Percentiles rank a stretch among this genome's conserved stretches.
Conservation (phyloP, 2,113 vertebrate genomes). For the Bujurquina vittata region DNA sequence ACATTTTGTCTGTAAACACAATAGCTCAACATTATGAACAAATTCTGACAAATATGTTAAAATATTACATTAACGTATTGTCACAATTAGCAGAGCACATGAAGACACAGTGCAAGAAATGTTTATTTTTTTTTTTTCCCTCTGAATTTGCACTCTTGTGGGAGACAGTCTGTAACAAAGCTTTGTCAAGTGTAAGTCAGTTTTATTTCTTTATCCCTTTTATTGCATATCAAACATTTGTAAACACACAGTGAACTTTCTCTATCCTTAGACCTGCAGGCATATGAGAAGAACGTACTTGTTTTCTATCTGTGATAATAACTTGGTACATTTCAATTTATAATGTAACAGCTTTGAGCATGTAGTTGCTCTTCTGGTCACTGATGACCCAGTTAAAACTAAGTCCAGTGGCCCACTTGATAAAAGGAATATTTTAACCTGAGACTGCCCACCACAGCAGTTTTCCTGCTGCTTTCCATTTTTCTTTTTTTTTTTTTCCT, state of each 20-base stretch:
- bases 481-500: too few species aligned
- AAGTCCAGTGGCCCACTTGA: neutral
- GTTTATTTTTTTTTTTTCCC: neutral
- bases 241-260: too few species aligned
- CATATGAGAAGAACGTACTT: too few species aligned
- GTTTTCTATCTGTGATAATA: too few species aligned
- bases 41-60: too few species aligned
- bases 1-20: too few species aligned
- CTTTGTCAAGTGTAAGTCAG: neutral
- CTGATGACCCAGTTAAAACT: slow-evolving; percentile 29
- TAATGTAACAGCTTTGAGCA: neutral
- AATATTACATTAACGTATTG: neutral
- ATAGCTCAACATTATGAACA: too few species aligned
- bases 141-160: neutral
- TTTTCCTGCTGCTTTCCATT: neutral
- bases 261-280: neutral
- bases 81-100: neutral
- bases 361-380: slow-evolving; percentile 3
- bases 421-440: neutral
- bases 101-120: neutral
- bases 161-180: neutral
- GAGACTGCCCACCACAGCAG: neutral
- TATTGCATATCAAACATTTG: neutral
- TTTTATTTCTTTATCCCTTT: neutral
- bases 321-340: neutral